Evolutionary conservation across 2,113 vertebrate species (phyloP).

Genomic region (Suricata suricatta): DNA sequence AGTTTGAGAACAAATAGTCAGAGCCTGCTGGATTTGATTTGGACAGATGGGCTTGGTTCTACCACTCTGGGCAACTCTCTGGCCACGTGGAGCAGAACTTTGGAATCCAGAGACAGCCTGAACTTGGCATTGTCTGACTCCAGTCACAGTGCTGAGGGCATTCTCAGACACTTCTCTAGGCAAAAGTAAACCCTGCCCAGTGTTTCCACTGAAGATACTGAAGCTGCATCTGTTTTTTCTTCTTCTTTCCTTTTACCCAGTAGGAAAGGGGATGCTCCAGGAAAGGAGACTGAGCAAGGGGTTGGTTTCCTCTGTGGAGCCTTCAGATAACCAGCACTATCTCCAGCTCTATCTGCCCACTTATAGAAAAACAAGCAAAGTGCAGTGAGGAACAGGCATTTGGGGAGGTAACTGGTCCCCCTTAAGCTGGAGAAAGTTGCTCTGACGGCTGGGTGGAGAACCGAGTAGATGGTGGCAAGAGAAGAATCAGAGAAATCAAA

Average conservation of each 20-base stretch:
- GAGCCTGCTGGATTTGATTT: background rate
- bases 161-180: background rate
- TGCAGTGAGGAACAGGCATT: rapidly evolving
- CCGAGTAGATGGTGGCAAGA: rapidly evolving
- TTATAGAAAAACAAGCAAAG: too few species aligned
- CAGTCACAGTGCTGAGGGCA: background rate
- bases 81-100: background rate
- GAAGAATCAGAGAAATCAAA: background rate
- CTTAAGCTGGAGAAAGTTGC: rapidly evolving
- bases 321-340: rapidly evolving
- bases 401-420: background rate
- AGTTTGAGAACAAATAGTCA: background rate
- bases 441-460: background rate
- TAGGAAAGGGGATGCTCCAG: background rate
- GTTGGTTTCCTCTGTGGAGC: too few species aligned
- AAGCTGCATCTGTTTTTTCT: background rate
- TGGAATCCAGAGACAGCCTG: background rate
- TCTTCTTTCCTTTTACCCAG: background rate
- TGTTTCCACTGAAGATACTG: background rate
- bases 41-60: background rate
- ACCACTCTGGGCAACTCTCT: background rate
- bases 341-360: background rate
- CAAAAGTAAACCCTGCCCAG: background rate
- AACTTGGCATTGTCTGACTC: background rate
- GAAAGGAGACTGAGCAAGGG: background rate